Evolutionary conservation across 2,888 invertebrate genomes (phyloP), one percentile per base, ranked within the genome.

Genomic region (Orthosia cruda): DNA sequence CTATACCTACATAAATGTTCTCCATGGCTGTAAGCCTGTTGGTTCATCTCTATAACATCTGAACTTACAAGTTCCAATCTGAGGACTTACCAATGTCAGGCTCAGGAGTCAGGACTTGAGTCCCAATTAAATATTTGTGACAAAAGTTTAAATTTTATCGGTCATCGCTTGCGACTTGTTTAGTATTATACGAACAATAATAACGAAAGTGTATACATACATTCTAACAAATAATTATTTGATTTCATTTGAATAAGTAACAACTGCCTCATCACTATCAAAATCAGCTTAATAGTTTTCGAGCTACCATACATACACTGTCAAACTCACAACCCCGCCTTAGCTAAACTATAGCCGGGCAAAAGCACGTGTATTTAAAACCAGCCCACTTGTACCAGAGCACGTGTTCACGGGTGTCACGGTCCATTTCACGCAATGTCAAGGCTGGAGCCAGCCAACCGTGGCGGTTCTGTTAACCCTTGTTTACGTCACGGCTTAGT

Each of bases 341-440:
- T 4, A 16, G 16, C 13, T 13, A 9, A 3, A 26, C 4, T 7
- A 16, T n/a, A 20, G 2, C 1, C 16, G 0, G 12, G 15, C 26
- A 40, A 54, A 62, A 16, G 50, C 54, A 79, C 50, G 18, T 57
- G 23, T 67, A 54, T 76, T 45, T 62, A 40, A 54, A 63, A 78
- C 45, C 13, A 69, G 9, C 18, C 3, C 1, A n/a, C 9, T 50
- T 66, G 0, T 2, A 40, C 15, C 9, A 76, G 3, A 55, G 59
- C 79, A 67, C 74, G 74, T 81, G 83, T 23, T 52, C 16, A 16
- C 12, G 4, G 57, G 18, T 70, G 68, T 85, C 72, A 71, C 75
- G 76, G 77, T 80, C 80, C 76, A 88, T 83, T 85, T 75, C 68
- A 75, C 40, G 47, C 85, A 83, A 81, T 80, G 86, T 88, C 89